These are phyloP conservation scores for Corythornis cristatus DNA, from an alignment of 2,113 vertebrate species.

Conservation along the genomic window DNA sequence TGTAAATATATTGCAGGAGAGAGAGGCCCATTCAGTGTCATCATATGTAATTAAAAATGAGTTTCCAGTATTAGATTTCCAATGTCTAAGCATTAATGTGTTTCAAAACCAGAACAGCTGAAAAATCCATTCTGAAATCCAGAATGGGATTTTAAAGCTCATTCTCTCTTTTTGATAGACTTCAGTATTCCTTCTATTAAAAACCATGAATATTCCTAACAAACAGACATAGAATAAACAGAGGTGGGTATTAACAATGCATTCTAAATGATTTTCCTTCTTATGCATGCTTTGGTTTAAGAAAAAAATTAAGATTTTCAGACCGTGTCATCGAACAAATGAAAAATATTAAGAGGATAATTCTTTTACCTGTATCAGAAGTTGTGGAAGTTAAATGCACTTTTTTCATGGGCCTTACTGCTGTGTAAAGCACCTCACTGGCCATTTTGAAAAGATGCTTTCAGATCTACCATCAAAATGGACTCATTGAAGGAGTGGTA, in stretches of 20 bases:
- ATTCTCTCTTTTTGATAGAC: not conserved
- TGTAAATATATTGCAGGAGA: not conserved
- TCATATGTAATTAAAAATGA: not conserved
- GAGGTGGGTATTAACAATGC: not conserved
- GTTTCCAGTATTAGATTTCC: not conserved
- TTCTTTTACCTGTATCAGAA: conserved; percentile 28
- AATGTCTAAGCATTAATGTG: not conserved
- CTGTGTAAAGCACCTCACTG: conserved; percentile 5
- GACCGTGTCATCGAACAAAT: not conserved
- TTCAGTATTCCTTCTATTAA: not conserved
- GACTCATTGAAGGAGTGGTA: not conserved
- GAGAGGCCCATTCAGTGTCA: not conserved
- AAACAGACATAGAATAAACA: not conserved
- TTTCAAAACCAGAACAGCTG: not conserved
- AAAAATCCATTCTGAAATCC: not conserved
- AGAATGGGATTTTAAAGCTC: not conserved
- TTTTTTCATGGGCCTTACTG: not conserved
- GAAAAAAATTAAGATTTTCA: not conserved
- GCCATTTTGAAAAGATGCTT: conserved; percentile 17
- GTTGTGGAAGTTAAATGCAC: not conserved
- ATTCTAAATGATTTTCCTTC: not conserved
- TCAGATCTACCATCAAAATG: conserved; percentile 19
- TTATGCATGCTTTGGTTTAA: fast-evolving
- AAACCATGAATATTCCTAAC: not conserved
- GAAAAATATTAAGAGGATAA: not conserved